Evolutionary conservation across 2,113 vertebrate species (phyloP).

Genomic region (Rhinichthys klamathensis): DNA sequence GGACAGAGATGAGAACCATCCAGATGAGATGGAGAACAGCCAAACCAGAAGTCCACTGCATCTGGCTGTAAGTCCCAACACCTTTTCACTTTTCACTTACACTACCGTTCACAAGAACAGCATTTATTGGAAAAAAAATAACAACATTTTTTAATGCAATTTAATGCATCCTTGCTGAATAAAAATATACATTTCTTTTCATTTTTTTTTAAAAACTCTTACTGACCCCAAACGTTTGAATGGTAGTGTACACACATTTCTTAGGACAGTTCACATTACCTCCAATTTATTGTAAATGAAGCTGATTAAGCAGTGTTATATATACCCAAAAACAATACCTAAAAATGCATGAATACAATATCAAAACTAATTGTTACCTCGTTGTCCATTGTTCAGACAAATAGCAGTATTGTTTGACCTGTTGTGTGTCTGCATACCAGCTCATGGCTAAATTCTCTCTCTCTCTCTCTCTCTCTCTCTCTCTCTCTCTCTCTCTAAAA

Average conservation of each 20-base stretch:
- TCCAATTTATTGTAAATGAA: too few relatives aligned
- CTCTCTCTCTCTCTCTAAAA: neutral
- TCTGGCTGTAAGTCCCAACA: conserved; percentile 84
- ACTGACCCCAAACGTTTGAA: too few relatives aligned
- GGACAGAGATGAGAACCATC: conserved; percentile 81
- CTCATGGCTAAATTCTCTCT: neutral
- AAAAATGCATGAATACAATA: neutral
- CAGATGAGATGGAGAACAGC: conserved; percentile 80
- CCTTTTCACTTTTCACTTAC: neutral
- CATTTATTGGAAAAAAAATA: neutral
- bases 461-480: neutral
- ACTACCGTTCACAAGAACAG: neutral
- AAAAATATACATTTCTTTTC: too few relatives aligned
- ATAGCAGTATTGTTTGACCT: neutral
- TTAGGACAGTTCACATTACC: too few relatives aligned
- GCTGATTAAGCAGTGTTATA: neutral
- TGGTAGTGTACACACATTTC: too few relatives aligned
- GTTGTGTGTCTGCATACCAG: neutral
- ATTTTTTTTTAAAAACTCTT: too few relatives aligned
- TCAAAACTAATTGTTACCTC: neutral
- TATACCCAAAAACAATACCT: neutral
- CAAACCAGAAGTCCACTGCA: conserved; percentile 90
- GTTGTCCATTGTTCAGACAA: neutral
- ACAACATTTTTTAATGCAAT: too few relatives aligned
- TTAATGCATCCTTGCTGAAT: too few relatives aligned